A percentile compares a stretch with the other conserved stretches of the same genome.
phyloP scores from a whole-genome alignment of 2,797 vertebrate genomes.

The Odontamblyopus lacepedii region DNA sequence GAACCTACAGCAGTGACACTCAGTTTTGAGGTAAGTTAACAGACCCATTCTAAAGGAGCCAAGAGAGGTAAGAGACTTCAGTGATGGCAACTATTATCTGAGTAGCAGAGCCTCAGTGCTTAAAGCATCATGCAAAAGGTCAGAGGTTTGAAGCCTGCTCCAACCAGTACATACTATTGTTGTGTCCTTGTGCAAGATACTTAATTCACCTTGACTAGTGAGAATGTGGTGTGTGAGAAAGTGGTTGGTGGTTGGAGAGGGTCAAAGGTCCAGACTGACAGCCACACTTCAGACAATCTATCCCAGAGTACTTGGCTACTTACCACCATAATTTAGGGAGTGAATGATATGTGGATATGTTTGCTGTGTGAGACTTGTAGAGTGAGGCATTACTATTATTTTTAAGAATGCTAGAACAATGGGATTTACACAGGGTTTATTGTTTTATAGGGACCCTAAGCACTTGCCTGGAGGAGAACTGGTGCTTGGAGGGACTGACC shows the following conservation, averaged over 20 bases:
- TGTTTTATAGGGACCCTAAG: constrained; percentile 78
- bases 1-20: too few relatives aligned
- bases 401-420: not conserved
- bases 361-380: too few relatives aligned
- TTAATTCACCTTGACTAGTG: not conserved
- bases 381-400: not conserved
- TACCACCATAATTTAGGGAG: too few relatives aligned
- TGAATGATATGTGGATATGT: too few relatives aligned
- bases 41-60: too few relatives aligned
- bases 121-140: not conserved
- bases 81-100: not conserved
- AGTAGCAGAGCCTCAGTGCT: not conserved
- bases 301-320: not conserved
- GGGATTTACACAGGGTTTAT: not conserved
- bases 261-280: too few relatives aligned
- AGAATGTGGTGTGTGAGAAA: too few relatives aligned
- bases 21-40: too few relatives aligned
- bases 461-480: constrained; percentile 89
- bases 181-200: not conserved
- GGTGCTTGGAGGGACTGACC: constrained; percentile 91
- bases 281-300: not conserved
- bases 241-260: too few relatives aligned
- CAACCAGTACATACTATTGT: not conserved
- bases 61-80: too few relatives aligned
- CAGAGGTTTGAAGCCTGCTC: not conserved